Evolutionary conservation across 2,888 invertebrate species (phyloP).

Genomic region (Lasius fuliginosus): DNA sequence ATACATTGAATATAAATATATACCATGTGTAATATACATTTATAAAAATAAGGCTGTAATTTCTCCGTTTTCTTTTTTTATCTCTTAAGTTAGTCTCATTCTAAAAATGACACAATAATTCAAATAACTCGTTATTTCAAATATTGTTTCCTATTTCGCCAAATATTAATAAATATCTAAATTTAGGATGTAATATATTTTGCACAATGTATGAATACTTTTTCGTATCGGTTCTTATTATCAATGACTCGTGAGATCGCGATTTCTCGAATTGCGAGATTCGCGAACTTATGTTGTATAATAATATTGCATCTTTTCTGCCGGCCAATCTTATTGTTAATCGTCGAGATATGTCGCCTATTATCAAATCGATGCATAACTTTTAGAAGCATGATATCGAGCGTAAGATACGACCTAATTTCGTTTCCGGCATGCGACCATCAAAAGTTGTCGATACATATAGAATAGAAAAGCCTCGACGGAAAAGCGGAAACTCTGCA

Average conservation of each 20-base stretch:
- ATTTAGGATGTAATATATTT: slow-evolving; percentile 8
- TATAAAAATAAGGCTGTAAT: not conserved
- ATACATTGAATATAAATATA: not conserved
- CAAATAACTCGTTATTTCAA: not conserved
- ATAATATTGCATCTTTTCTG: not conserved
- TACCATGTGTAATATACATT: not conserved
- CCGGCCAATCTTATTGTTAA: not conserved
- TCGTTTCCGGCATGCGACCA: slow-evolving; percentile 18
- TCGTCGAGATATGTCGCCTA: not conserved
- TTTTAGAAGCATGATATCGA: slow-evolving; percentile 50
- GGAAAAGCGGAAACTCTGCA: slow-evolving; percentile 42
- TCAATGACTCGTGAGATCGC: not conserved
- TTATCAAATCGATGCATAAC: not conserved
- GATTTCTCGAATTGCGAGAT: not conserved
- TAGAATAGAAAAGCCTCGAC: not conserved
- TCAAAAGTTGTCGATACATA: slow-evolving; percentile 42
- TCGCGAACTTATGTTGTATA: not conserved
- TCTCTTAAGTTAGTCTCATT: not conserved
- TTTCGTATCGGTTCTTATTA: not conserved
- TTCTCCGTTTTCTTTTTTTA: not conserved
- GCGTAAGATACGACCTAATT: slow-evolving; percentile 53
- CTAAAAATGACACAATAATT: not conserved
- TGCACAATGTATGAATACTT: not conserved
- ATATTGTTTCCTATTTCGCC: not conserved
- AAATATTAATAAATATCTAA: slow-evolving; percentile 13